phyloP scores from a whole-genome alignment of 2,888 invertebrate species.

The Gortyna flavago region DNA sequence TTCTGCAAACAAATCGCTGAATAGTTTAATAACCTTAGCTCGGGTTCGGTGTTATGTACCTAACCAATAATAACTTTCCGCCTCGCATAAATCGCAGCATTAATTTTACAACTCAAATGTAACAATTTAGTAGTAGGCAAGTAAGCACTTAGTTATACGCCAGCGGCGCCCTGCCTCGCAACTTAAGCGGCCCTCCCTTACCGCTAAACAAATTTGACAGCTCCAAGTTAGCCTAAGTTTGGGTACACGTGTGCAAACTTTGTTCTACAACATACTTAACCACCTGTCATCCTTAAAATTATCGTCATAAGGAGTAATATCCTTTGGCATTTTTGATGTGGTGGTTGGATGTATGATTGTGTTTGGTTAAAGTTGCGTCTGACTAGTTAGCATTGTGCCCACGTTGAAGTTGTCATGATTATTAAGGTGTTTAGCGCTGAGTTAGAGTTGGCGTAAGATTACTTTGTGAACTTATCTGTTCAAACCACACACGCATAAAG shows the following conservation, averaged over 20 bases:
- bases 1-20: constrained; percentile 63
- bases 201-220: constrained; percentile 90
- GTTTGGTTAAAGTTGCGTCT: constrained; percentile 81
- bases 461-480: constrained; percentile 63
- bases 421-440: constrained; percentile 85
- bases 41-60: constrained; percentile 60
- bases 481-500: constrained; percentile 49
- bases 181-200: constrained; percentile 86
- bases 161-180: constrained; percentile 82
- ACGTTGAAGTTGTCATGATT: constrained; percentile 88
- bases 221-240: constrained; percentile 88
- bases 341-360: constrained; percentile 61
- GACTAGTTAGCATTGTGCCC: constrained; percentile 88
- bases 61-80: constrained; percentile 74
- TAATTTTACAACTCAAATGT: constrained; percentile 89
- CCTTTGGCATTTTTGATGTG: constrained; percentile 40
- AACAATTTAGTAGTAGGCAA: constrained; percentile 87
- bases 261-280: constrained; percentile 54
- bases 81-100: constrained; percentile 86
- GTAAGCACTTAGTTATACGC: constrained; percentile 88
- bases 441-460: constrained; percentile 72
- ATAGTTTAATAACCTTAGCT: constrained; percentile 63
- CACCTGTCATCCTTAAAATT: constrained; percentile 45
- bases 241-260: constrained; percentile 81
- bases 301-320: constrained; percentile 62